phyloP scores from a whole-genome alignment of 2,888 invertebrate genomes.

The Silvanus unidentatus region DNA sequence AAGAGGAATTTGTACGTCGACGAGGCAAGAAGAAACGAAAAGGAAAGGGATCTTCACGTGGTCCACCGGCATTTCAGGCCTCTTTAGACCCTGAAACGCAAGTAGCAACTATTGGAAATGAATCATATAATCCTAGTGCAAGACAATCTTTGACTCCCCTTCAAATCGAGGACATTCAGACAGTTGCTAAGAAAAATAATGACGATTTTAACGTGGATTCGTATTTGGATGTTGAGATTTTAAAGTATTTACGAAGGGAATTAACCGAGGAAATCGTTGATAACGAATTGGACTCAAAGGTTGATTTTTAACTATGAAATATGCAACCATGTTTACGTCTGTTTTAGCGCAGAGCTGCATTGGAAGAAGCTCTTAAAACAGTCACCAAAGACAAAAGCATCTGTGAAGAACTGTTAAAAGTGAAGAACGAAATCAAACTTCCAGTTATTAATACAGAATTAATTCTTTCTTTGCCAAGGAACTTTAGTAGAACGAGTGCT shows the following conservation, averaged over 20 bases:
- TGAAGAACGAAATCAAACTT: conserved; percentile 50
- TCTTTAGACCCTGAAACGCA: conserved; percentile 65
- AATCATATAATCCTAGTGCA: conserved; percentile 63
- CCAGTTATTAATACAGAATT: conserved; percentile 52
- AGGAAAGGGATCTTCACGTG: conserved; percentile 37
- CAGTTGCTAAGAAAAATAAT: no score
- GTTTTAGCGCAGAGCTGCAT: conserved; percentile 56
- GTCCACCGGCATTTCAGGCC: conserved; percentile 38
- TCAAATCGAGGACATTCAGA: no score
- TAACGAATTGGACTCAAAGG: conserved; percentile 63
- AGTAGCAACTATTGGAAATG: conserved; percentile 42
- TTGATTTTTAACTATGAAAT: no score
- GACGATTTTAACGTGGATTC: conserved; percentile 33
- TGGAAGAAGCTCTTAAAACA: conserved; percentile 61
- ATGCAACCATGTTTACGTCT: conserved; percentile 11
- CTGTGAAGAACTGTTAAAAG: conserved; percentile 50
- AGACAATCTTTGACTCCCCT: conserved; percentile 56
- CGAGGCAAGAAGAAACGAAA: conserved; percentile 50
- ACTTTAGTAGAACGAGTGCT: conserved; percentile 68
- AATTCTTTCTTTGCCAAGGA: conserved; percentile 63
- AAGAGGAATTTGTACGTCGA: conserved; percentile 55
- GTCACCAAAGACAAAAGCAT: conserved; percentile 37
- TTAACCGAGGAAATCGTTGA: conserved; percentile 63
- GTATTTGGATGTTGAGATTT: conserved; percentile 56
- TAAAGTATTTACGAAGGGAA: conserved; percentile 61